phyloP scores from a whole-genome alignment of 2,888 invertebrate species.

The Theristus sp. region DNA sequence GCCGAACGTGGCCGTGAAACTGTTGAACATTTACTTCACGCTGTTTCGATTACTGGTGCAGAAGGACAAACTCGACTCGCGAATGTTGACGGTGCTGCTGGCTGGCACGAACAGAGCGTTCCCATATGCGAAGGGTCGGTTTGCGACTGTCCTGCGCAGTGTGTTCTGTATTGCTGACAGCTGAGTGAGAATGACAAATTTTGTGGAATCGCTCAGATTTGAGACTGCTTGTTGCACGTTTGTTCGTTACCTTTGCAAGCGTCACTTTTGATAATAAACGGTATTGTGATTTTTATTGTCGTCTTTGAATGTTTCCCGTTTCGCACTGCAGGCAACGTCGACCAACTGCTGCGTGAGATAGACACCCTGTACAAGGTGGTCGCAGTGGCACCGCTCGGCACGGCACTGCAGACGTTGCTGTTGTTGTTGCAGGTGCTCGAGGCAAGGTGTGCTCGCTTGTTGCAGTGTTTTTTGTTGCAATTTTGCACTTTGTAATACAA shows the following conservation, averaged over 20 bases:
- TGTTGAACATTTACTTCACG: constrained; percentile 77
- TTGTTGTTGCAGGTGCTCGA: constrained; percentile 47
- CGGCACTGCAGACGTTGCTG: constrained; percentile 42
- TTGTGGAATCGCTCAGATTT: too few relatives aligned
- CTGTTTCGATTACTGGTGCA: constrained; percentile 69
- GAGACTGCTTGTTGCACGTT: too few relatives aligned
- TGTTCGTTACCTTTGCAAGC: too few relatives aligned
- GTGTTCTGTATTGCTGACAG: too few relatives aligned
- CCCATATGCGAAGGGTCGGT: constrained; percentile 50
- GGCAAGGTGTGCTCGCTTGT: too few relatives aligned
- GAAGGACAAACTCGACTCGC: constrained; percentile 52
- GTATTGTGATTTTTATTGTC: background rate
- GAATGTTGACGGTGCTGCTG: constrained; percentile 62
- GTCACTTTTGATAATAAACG: too few relatives aligned
- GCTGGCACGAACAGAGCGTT: constrained; percentile 65
- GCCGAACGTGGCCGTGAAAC: constrained; percentile 52
- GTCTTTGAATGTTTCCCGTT: background rate
- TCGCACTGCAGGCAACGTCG: constrained; percentile 15
- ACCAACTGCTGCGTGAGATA: constrained; percentile 44
- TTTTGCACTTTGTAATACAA: too few relatives aligned
- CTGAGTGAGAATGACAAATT: too few relatives aligned
- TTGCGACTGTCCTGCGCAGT: constrained; percentile 2
- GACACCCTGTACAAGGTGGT: constrained; percentile 61
- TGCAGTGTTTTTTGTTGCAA: background rate
- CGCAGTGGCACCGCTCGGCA: constrained; percentile 55